Evolutionary conservation across 2,113 vertebrate species (phyloP).

Genomic region (Ornithorhynchus anatinus): DNA sequence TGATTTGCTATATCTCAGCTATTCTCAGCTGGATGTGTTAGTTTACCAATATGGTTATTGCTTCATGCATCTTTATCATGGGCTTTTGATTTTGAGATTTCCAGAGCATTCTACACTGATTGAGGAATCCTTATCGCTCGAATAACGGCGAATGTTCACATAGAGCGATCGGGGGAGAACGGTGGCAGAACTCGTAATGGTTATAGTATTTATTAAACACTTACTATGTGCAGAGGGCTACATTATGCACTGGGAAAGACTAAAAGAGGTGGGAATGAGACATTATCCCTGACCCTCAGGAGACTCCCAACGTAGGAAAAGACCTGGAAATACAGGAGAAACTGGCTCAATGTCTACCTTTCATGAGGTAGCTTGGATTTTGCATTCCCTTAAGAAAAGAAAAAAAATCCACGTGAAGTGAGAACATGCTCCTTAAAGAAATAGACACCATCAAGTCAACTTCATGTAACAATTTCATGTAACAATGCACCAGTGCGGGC

Average conservation of each 20-base stretch:
- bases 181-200: background rate
- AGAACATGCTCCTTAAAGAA: conserved; percentile 35
- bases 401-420: background rate
- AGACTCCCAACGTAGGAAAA: no score
- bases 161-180: background rate
- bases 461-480: conserved; percentile 54
- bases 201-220: no score
- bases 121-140: conserved; percentile 33
- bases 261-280: no score
- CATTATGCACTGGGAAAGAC: no score
- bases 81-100: conserved; percentile 52
- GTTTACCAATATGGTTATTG: conserved; percentile 63
- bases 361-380: conserved; percentile 3
- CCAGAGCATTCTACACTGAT: conserved; percentile 52
- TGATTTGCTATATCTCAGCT: conserved; percentile 51
- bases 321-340: conserved; percentile 15
- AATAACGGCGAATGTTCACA: conserved; percentile 16
- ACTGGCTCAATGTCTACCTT: conserved; percentile 25
- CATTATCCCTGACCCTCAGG: no score
- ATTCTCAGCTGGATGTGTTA: conserved; percentile 56
- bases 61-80: conserved; percentile 63
- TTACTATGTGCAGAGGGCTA: no score
- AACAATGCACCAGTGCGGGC: conserved; percentile 48
- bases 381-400: conserved; percentile 21
- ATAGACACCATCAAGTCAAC: conserved; percentile 54